A percentile compares a stretch with the other conserved stretches of the same genome.
These are phyloP conservation scores for Dolichopus griseipennis DNA, from an alignment of 2,888 invertebrate species.

Conservation along the genomic window DNA sequence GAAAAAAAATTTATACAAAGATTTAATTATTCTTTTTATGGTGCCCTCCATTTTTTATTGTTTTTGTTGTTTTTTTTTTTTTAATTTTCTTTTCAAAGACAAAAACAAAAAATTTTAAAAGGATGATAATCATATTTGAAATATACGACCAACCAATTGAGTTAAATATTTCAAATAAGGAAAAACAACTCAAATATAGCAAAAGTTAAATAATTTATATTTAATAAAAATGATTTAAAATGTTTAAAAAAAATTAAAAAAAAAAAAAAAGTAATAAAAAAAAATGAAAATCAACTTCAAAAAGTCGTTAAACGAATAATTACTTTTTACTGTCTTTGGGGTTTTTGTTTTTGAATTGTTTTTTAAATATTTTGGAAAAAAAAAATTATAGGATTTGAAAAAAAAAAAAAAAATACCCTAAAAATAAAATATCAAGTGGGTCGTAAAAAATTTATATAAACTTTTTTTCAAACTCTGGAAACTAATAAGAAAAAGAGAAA, in stretches of 20 bases:
- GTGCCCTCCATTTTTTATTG: too few species aligned
- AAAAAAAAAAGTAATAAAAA: background rate
- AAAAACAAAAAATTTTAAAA: too few species aligned
- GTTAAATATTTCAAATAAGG: too few species aligned
- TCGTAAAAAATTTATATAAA: background rate
- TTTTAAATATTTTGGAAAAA: background rate
- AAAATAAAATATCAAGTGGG: conserved; percentile 3
- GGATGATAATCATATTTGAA: too few species aligned
- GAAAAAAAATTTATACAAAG: background rate
- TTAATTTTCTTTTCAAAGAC: background rate
- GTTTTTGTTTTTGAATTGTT: background rate
- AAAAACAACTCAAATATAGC: too few species aligned
- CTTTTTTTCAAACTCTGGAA: too few species aligned
- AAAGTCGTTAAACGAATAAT: conserved; percentile 5
- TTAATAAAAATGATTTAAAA: background rate
- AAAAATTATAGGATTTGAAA: background rate
- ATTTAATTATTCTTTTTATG: conserved; percentile 6
- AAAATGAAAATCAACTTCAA: background rate
- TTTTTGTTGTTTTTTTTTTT: background rate
- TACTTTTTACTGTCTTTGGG: conserved; percentile 2
- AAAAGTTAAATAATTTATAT: too few species aligned
- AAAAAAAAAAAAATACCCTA: background rate
- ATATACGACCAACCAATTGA: too few species aligned
- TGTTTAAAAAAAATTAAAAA: background rate
- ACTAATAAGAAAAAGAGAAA: too few species aligned